These are phyloP conservation scores for Diaphora mendica DNA, from an alignment of 2,888 invertebrate genomes.

Conservation along the genomic window DNA sequence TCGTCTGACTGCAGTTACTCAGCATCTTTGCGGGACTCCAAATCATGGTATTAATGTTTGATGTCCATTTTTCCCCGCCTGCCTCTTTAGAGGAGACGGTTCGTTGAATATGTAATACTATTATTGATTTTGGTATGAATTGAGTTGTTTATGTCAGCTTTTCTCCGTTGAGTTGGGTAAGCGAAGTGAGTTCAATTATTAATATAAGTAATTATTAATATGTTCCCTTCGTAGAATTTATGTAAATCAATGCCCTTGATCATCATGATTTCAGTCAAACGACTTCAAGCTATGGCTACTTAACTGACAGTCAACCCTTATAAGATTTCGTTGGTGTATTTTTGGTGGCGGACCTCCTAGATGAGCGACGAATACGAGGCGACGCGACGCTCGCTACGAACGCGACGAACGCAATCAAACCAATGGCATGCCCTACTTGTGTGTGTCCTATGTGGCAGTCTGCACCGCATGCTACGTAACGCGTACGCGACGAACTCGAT, in stretches of 20 bases:
- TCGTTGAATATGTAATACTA: conserved; percentile 70
- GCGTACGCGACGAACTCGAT: no score
- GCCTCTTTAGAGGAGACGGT: conserved; percentile 59
- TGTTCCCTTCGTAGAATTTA: background rate
- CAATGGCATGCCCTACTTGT: no score
- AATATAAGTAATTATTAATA: background rate
- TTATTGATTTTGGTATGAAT: conserved; percentile 63
- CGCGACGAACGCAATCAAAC: no score
- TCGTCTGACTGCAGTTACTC: conserved; percentile 79
- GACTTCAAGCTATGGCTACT: background rate
- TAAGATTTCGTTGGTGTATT: background rate
- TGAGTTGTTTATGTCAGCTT: conserved; percentile 7
- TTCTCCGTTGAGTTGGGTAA: conserved; percentile 1
- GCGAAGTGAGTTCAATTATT: background rate
- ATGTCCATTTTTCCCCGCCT: conserved; percentile 69
- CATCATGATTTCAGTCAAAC: no score
- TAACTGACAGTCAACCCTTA: background rate
- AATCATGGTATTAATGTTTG: conserved; percentile 82
- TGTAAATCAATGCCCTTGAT: no score
- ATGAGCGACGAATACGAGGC: no score
- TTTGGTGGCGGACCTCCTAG: no score
- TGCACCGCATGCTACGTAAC: no score
- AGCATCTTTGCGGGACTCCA: conserved; percentile 78
- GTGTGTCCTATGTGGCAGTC: no score
- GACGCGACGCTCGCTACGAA: no score